Evolutionary conservation across 2,113 vertebrate species (phyloP).

Genomic region (Colossoma macropomum): DNA sequence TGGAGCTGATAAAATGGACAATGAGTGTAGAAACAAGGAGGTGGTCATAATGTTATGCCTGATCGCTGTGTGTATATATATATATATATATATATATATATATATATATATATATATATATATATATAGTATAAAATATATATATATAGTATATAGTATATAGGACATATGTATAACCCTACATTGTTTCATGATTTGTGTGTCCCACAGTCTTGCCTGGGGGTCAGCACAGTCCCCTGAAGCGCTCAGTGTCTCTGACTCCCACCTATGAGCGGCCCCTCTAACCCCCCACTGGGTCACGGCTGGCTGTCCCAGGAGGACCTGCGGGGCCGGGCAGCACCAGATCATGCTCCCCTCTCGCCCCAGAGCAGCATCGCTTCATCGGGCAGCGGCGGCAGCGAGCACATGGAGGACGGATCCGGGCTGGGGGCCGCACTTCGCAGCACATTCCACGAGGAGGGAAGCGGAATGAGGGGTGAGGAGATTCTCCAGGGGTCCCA

Average conservation of each 20-base stretch:
- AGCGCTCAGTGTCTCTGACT: conserved; percentile 99
- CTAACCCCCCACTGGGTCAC: conserved; percentile 90
- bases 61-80: too few species aligned
- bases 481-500: neutral
- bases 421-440: conserved; percentile 78
- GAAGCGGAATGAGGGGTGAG: conserved; percentile 99
- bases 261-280: conserved; percentile 95
- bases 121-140: too few species aligned
- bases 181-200: conserved; percentile 5
- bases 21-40: too few species aligned
- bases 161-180: too few species aligned
- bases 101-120: too few species aligned
- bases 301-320: conserved; percentile 99
- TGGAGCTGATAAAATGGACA: too few species aligned
- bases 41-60: too few species aligned
- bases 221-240: conserved; percentile 96
- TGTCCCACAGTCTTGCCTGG: conserved; percentile 86
- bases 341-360: conserved; percentile 95
- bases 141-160: too few species aligned
- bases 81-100: too few species aligned
- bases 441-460: conserved; percentile 96
- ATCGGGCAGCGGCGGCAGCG: conserved; percentile 97
- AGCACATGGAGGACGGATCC: conserved; percentile 94
- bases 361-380: conserved; percentile 99
- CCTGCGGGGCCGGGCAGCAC: conserved; percentile 89